Conservation (phyloP, 2,888 invertebrate genomes). For the Drosophila vallismaia region DNA sequence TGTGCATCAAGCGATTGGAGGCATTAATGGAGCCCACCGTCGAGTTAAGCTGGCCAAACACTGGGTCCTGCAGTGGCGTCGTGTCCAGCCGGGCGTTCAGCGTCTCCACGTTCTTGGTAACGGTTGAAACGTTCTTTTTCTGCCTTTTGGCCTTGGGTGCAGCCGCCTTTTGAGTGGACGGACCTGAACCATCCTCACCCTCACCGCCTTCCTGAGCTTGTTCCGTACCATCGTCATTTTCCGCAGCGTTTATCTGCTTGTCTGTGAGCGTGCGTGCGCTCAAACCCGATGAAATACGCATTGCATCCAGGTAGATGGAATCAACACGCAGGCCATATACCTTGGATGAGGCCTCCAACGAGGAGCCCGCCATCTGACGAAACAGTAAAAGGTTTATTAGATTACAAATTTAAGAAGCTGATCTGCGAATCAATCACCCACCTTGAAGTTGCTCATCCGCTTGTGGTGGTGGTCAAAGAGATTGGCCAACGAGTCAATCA, state of each 20-base stretch:
- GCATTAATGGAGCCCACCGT: conserved; percentile 87
- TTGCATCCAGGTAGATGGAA: conserved; percentile 91
- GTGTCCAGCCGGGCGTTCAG: conserved; percentile 83
- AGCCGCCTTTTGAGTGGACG: conserved; percentile 40
- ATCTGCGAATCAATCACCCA: conserved; percentile 72
- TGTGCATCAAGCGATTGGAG: conserved; percentile 86
- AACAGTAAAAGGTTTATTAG: conserved; percentile 50
- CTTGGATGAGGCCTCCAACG: conserved; percentile 94
- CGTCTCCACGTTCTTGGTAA: conserved; percentile 83
- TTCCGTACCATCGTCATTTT: conserved; percentile 56
- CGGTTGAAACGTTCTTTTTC: conserved; percentile 75
- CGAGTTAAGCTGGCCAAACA: conserved; percentile 86
- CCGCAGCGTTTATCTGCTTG: conserved; percentile 60
- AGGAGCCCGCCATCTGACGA: conserved; percentile 91
- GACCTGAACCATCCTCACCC: conserved; percentile 51
- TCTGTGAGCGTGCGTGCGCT: conserved; percentile 80
- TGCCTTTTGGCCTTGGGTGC: conserved; percentile 76
- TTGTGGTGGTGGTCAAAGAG: conserved; percentile 89
- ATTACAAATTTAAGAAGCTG: too few species aligned
- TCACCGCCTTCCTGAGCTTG: conserved; percentile 51
- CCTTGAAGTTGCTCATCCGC: conserved; percentile 89
- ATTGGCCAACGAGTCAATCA: conserved; percentile 93
- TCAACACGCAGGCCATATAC: conserved; percentile 95
- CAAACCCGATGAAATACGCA: conserved; percentile 89
- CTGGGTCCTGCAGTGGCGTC: conserved; percentile 85